Base-by-base conservation (phyloP, 2,113 vertebrate species). In the Brevimyrus niger region DNA sequence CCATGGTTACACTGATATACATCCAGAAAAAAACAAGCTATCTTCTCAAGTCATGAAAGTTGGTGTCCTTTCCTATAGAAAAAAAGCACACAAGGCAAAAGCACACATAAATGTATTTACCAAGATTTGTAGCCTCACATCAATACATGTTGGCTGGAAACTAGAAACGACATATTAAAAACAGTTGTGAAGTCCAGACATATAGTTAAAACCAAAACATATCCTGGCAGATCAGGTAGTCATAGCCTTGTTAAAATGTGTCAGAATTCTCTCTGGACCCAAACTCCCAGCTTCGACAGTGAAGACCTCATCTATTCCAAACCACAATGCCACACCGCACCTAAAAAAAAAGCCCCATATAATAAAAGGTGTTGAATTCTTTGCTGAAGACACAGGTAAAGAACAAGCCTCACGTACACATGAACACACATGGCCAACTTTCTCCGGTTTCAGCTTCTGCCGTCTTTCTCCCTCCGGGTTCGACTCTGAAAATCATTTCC, bases 401-500 rank as follows among this genome's bases (percentile, higher is more conserved):
- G 85, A 10, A 35, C 13, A 27, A 47, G 35, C 50, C 50, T 50
- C n/a, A 17, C 27, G 23, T 21, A 42, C 88, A 88, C 69, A 53
- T 31, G 15, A 51, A 35, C 46, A 35, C 21, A 55, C 38, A 47
- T 11, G 44, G 42, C 87, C 85, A 19, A 9, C 85, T 55, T 53
- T 55, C 47, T 38, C 85, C 48, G 1, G 42, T 61, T 82, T 44
- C 80, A 85, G 76, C 51, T 23, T 89, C 38, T 51, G 88, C 86
- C 87, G 83, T 88, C 73, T 90, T 42, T 89, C 76, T 89, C 42
- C 80, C 83, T 80, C 83, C 65, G 27, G 19, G 61, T 87, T 87
- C 86, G 89, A 83, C 65, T 89, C 91, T 93, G 91, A 92, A 93
- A 93, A 90, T 90, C 88, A 92, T 92, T 93, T 93, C 91, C 91